Percentiles rank a stretch among this genome's conserved stretches.
Conservation (phyloP, 2,113 vertebrate species). For the Etheostoma cragini region DNA sequence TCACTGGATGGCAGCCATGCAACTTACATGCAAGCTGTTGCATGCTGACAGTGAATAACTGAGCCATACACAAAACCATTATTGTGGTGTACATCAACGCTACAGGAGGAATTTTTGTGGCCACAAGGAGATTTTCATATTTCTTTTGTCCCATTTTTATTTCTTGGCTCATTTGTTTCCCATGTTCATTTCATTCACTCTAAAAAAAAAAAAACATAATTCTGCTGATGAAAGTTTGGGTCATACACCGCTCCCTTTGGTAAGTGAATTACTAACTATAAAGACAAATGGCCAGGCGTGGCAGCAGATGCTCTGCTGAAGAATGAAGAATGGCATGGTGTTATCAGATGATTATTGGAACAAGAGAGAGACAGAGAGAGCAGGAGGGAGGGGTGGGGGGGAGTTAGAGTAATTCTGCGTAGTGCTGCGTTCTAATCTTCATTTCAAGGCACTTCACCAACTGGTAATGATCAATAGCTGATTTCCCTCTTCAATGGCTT, state of each 20-base stretch:
- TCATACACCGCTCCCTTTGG: constrained; percentile 25
- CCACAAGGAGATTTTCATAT: constrained; percentile 46
- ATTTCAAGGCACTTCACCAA: constrained; percentile 61
- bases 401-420: constrained; percentile 41
- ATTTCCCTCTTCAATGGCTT: constrained; percentile 47
- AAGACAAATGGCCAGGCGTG: constrained; percentile 67
- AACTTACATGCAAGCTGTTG: constrained; percentile 68
- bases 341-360: constrained; percentile 68
- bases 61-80: constrained; percentile 30
- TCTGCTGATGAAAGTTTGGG: constrained; percentile 57
- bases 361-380: constrained; percentile 33
- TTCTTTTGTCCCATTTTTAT: constrained; percentile 37
- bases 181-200: constrained; percentile 53
- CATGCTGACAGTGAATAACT: constrained; percentile 53
- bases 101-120: constrained; percentile 20
- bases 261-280: constrained; percentile 68
- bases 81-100: constrained; percentile 19
- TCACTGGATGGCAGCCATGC: constrained; percentile 53
- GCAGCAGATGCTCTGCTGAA: constrained; percentile 66
- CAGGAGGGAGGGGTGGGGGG: background rate
- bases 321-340: constrained; percentile 60
- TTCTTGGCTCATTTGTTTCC: constrained; percentile 44
- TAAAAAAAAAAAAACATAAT: constrained; percentile 55
- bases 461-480: constrained; percentile 58
- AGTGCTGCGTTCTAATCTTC: constrained; percentile 61